phyloP scores from a whole-genome alignment of 1,140 invertebrate genomes.

The Cotesia glomerata region DNA sequence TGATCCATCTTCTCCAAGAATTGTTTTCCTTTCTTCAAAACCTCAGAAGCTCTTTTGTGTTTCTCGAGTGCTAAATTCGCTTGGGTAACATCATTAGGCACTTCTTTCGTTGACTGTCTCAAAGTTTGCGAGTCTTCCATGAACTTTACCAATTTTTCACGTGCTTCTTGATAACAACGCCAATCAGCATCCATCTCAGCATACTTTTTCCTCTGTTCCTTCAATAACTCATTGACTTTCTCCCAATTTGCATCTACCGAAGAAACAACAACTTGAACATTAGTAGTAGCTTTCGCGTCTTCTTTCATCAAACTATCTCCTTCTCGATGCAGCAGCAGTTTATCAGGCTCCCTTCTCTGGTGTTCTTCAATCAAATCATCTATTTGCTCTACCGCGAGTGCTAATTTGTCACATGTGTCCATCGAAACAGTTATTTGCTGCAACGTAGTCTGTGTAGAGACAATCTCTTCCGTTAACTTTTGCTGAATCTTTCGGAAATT shows the following conservation, averaged over 20 bases:
- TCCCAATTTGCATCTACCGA: slow-evolving; percentile 81
- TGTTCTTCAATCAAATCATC: slow-evolving; percentile 62
- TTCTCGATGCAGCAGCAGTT: slow-evolving; percentile 72
- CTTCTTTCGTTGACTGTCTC: slow-evolving; percentile 66
- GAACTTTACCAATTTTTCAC: slow-evolving; percentile 71
- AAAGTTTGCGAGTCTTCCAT: slow-evolving; percentile 71
- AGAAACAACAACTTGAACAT: slow-evolving; percentile 78
- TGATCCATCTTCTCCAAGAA: slow-evolving; percentile 77
- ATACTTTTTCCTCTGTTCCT: slow-evolving; percentile 78
- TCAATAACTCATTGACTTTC: slow-evolving; percentile 74
- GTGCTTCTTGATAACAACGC: slow-evolving; percentile 77
- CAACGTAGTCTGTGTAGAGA: slow-evolving; percentile 66
- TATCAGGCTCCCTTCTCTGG: slow-evolving; percentile 60
- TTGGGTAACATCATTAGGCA: slow-evolving; percentile 71
- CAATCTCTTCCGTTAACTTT: slow-evolving; percentile 69
- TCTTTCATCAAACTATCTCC: slow-evolving; percentile 79
- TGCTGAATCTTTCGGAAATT: slow-evolving; percentile 73
- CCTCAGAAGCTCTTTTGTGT: slow-evolving; percentile 76
- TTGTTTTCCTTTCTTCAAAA: slow-evolving; percentile 76
- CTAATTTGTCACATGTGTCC: slow-evolving; percentile 65
- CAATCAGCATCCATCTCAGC: slow-evolving; percentile 74
- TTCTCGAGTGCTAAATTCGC: slow-evolving; percentile 71
- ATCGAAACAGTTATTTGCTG: slow-evolving; percentile 63
- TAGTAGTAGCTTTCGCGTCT: slow-evolving; percentile 78
- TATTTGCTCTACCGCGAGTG: slow-evolving; percentile 67